Conservation (phyloP, 1,140 invertebrate species). For the Melanaphis sacchari region DNA sequence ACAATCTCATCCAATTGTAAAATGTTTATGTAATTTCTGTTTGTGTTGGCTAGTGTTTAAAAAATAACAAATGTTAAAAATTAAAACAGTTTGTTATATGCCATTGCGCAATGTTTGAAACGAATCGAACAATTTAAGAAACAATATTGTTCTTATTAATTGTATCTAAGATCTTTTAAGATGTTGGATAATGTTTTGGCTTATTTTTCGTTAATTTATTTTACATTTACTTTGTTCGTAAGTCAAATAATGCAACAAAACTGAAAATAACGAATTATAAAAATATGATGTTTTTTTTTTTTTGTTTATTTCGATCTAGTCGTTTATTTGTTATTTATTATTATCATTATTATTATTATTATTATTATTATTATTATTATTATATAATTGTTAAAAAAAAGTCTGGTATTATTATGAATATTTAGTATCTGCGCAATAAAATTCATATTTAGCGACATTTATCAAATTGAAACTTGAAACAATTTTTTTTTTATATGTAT, state of each 20-base stretch:
- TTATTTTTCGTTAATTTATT: conserved; percentile 45
- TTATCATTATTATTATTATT: neutral
- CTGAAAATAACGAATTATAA: conserved; percentile 53
- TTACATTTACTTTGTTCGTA: conserved; percentile 35
- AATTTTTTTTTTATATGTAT: conserved; percentile 38
- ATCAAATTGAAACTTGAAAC: conserved; percentile 41
- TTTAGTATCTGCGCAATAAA: conserved; percentile 46
- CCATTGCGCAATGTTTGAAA: conserved; percentile 23
- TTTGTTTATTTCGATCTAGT: conserved; percentile 41
- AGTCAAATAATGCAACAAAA: conserved; percentile 49
- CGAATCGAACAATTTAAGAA: neutral
- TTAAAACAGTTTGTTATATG: conserved; percentile 1
- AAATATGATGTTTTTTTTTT: conserved; percentile 36
- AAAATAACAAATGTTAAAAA: conserved; percentile 33
- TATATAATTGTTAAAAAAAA: conserved; percentile 45
- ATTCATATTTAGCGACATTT: conserved; percentile 36
- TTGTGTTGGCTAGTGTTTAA: conserved; percentile 53
- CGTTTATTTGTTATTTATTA: conserved; percentile 47
- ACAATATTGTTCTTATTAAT: conserved; percentile 16
- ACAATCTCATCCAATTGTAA: conserved; percentile 57
- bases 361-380: conserved; percentile 1
- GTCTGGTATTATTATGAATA: conserved; percentile 40
- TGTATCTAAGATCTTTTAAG: neutral
- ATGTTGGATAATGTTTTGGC: conserved; percentile 45
- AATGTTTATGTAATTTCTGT: conserved; percentile 51